These are phyloP conservation scores for Syrista parreyssii DNA, from an alignment of 2,888 invertebrate genomes.

Conservation along the genomic window DNA sequence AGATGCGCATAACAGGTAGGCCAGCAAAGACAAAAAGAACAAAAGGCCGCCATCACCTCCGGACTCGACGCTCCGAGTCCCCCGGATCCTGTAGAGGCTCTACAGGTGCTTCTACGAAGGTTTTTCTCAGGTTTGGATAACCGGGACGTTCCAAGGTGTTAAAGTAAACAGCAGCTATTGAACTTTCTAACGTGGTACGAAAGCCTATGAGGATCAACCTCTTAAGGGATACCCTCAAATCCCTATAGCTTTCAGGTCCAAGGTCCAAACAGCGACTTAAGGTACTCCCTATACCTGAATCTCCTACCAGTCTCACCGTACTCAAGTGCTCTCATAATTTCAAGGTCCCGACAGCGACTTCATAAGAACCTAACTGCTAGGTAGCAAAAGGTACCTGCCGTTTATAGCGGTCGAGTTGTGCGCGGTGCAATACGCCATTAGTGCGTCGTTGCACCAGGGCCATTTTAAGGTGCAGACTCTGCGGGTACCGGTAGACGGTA, in stretches of 20 bases:
- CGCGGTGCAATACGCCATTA: conserved; percentile 1
- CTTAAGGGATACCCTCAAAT: background rate
- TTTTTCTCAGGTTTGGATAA: conserved; percentile 43
- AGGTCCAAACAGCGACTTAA: background rate
- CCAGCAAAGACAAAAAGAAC: conserved; percentile 42
- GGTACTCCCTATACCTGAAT: background rate
- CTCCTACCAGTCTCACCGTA: background rate
- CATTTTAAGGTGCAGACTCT: background rate
- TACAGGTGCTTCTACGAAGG: conserved; percentile 50
- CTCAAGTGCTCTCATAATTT: background rate
- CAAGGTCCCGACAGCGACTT: background rate
- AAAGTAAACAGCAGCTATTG: conserved; percentile 46
- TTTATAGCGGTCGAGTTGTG: background rate
- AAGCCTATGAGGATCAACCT: conserved; percentile 4
- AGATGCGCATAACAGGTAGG: conserved; percentile 47
- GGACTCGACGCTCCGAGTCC: background rate
- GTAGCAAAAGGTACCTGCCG: background rate
- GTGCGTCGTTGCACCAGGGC: background rate
- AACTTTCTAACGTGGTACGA: conserved; percentile 48
- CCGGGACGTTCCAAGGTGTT: conserved; percentile 44
- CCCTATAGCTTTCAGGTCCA: background rate
- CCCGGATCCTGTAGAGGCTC: conserved; percentile 31
- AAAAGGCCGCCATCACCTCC: conserved; percentile 39
- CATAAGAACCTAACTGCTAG: background rate
- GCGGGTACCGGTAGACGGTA: background rate